Conservation (phyloP, 2,113 vertebrate species). For the Oryzias woworae region DNA sequence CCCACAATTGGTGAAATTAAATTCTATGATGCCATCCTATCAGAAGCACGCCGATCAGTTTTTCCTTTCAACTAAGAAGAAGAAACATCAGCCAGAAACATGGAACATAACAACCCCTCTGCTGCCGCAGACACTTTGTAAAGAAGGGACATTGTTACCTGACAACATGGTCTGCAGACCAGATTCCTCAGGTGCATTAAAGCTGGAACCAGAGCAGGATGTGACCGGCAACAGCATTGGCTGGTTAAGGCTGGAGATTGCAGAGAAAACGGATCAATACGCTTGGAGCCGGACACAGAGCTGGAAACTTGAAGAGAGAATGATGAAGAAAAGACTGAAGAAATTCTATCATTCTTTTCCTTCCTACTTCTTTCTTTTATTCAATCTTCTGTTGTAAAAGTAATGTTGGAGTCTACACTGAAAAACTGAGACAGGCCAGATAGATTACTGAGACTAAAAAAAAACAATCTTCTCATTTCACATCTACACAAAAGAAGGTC, state of each 20-base stretch:
- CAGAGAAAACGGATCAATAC: constrained; percentile 49
- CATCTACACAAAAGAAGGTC: too few relatives aligned
- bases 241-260: constrained; percentile 67
- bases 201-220: constrained; percentile 47
- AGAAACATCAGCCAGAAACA: background rate
- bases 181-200: constrained; percentile 67
- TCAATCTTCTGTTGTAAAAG: too few relatives aligned
- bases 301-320: constrained; percentile 6
- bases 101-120: too few relatives aligned
- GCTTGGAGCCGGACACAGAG: constrained; percentile 32
- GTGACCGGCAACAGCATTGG: constrained; percentile 53
- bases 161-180: constrained; percentile 38
- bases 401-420: too few relatives aligned
- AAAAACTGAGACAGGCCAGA: too few relatives aligned
- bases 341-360: background rate
- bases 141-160: constrained; percentile 32
- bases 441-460: too few relatives aligned
- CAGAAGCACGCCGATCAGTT: constrained; percentile 18
- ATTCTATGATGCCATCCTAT: constrained; percentile 34
- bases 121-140: background rate
- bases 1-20: constrained; percentile 52
- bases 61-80: constrained; percentile 27
- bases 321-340: constrained; percentile 1
- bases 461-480: too few relatives aligned
- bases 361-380: background rate